A percentile compares a stretch with the other conserved stretches of the same genome.
phyloP scores from a whole-genome alignment of 2,797 vertebrate species.

The Channallabes apus region DNA sequence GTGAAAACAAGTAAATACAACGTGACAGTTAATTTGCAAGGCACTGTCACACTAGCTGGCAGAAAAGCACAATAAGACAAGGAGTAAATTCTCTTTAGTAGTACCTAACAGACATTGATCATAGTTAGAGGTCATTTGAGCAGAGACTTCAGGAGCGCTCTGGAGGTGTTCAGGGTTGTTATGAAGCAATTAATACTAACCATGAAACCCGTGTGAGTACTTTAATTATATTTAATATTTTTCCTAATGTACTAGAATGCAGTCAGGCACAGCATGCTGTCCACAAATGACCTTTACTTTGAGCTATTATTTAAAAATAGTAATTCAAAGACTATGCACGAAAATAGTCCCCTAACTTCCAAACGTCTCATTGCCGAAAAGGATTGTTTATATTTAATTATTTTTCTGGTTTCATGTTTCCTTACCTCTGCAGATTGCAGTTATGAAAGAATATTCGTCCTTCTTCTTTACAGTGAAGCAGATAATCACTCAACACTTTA shows the following conservation, averaged over 20 bases:
- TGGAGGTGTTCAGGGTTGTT: constrained; percentile 40
- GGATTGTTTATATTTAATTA: not conserved
- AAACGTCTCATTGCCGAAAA: not conserved
- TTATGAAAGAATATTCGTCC: constrained; percentile 12
- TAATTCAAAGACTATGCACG: not conserved
- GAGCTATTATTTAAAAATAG: constrained; percentile 13
- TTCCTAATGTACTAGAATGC: constrained; percentile 20
- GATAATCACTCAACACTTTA: constrained; percentile 44
- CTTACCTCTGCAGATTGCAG: constrained; percentile 1
- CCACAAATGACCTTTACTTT: constrained; percentile 35
- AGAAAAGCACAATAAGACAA: constrained; percentile 5
- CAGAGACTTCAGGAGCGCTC: constrained; percentile 23
- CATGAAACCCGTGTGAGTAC: constrained; percentile 37
- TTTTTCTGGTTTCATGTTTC: constrained; percentile 20
- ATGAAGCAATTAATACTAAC: constrained; percentile 45
- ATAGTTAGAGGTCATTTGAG: constrained; percentile 40
- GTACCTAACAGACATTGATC: constrained; percentile 38
- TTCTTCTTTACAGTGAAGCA: constrained; percentile 15
- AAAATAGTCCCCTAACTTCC: too few relatives aligned
- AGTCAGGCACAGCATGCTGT: constrained; percentile 23
- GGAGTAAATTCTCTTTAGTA: not conserved
- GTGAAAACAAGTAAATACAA: not conserved
- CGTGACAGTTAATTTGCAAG: not conserved
- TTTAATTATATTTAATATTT: constrained; percentile 45
- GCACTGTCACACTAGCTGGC: not conserved